These are phyloP conservation scores for Octodon degus DNA, from an alignment of 2,113 vertebrate genomes.

Conservation along the genomic window DNA sequence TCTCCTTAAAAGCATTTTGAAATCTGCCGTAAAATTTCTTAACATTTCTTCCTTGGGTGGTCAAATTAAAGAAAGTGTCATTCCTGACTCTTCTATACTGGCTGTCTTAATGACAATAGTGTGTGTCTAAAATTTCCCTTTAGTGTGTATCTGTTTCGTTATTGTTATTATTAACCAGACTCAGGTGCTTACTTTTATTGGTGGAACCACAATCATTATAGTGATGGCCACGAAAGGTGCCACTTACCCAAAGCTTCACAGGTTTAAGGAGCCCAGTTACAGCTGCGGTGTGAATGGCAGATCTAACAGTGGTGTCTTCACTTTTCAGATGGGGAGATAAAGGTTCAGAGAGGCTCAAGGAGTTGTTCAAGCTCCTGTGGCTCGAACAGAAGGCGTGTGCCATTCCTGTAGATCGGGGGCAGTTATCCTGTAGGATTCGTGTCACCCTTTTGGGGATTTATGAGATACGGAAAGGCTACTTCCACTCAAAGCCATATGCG, in stretches of 20 bases:
- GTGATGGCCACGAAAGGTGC: neutral
- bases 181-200: neutral
- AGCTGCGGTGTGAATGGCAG: neutral
- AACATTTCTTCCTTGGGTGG: neutral
- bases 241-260: neutral
- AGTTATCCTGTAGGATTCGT: neutral
- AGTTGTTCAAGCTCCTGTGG: neutral
- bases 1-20: neutral
- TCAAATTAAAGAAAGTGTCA: neutral
- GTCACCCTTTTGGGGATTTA: neutral
- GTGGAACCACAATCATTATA: neutral
- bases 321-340: neutral
- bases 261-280: neutral
- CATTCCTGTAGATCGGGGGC: neutral
- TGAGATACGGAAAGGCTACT: neutral
- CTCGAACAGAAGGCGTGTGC: neutral
- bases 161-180: neutral
- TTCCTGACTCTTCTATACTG: neutral
- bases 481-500: neutral
- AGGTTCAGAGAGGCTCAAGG: neutral
- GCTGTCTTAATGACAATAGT: neutral
- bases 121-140: neutral
- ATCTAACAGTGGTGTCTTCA: neutral
- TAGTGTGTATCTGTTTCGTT: neutral
- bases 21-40: neutral